phyloP scores from a whole-genome alignment of 2,888 invertebrate genomes.

The Fragum fragum region DNA sequence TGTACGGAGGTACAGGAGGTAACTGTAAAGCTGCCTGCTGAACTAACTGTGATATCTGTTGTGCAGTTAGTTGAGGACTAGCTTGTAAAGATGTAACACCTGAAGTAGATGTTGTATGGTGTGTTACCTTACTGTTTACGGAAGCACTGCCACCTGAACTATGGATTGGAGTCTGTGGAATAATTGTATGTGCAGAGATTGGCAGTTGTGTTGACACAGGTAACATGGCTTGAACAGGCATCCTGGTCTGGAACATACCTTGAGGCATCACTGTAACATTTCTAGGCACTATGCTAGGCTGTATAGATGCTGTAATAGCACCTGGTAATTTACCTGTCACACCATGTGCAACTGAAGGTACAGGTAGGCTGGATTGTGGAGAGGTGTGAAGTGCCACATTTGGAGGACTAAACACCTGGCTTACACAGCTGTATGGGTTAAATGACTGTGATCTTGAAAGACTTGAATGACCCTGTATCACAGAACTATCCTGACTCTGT shows the following conservation, averaged over 20 bases:
- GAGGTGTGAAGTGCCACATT: constrained; percentile 52
- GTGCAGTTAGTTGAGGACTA: constrained; percentile 51
- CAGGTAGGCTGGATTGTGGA: background rate
- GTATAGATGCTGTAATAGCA: background rate
- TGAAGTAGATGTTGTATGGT: constrained; percentile 7
- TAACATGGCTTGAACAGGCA: constrained; percentile 34
- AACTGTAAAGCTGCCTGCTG: constrained; percentile 55
- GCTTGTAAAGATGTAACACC: constrained; percentile 41
- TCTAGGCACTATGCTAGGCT: constrained; percentile 21
- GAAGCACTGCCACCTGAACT: constrained; percentile 27
- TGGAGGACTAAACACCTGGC: constrained; percentile 42
- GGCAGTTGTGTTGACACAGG: constrained; percentile 24
- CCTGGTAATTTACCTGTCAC: background rate
- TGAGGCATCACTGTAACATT: constrained; percentile 57
- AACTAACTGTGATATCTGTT: constrained; percentile 56
- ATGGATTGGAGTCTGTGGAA: background rate
- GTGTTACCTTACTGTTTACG: constrained; percentile 14
- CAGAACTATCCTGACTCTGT: constrained; percentile 13
- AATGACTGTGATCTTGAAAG: constrained; percentile 35
- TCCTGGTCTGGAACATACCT: constrained; percentile 46
- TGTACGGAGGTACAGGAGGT: constrained; percentile 56
- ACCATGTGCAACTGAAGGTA: background rate
- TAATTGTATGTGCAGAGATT: background rate
- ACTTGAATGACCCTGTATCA: constrained; percentile 7
- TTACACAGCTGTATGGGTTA: constrained; percentile 7